phyloP scores from a whole-genome alignment of 2,888 invertebrate species.

The Octonoba sinensis region DNA sequence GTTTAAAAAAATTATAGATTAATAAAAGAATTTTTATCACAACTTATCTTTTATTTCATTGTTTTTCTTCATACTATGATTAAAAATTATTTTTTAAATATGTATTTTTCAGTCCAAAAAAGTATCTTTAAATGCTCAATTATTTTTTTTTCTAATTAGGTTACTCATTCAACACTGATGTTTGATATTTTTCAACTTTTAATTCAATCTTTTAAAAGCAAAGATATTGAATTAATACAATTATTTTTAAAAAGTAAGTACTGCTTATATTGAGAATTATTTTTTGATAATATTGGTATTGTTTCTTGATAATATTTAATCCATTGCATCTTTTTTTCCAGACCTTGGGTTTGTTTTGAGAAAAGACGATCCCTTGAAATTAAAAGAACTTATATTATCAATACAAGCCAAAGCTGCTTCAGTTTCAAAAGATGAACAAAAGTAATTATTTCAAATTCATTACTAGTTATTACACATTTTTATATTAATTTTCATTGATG shows the following conservation, averaged over 20 bases:
- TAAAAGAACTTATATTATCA: slow-evolving; percentile 77
- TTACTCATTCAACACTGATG: slow-evolving; percentile 82
- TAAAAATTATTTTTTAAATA: neutral
- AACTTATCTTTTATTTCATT: neutral
- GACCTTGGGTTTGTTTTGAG: slow-evolving; percentile 82
- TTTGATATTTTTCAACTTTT: slow-evolving; percentile 84
- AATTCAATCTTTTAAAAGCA: slow-evolving; percentile 78
- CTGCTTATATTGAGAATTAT: neutral
- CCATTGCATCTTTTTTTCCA: slow-evolving; percentile 27
- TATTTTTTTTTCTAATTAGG: slow-evolving; percentile 72
- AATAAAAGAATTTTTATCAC: too few species aligned
- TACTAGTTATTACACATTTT: neutral
- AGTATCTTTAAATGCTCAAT: neutral
- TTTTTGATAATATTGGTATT: neutral
- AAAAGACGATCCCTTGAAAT: slow-evolving; percentile 85
- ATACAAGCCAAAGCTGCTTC: slow-evolving; percentile 71
- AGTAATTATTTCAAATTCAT: slow-evolving; percentile 68
- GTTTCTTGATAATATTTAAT: neutral
- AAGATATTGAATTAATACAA: slow-evolving; percentile 87
- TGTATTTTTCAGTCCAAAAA: neutral
- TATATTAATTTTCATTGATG: neutral
- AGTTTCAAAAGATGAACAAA: slow-evolving; percentile 72
- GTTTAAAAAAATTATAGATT: too few species aligned
- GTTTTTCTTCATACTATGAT: neutral
- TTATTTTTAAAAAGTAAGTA: slow-evolving; percentile 78